phyloP scores from a whole-genome alignment of 2,888 invertebrate species.

The Trichacis sp. region DNA sequence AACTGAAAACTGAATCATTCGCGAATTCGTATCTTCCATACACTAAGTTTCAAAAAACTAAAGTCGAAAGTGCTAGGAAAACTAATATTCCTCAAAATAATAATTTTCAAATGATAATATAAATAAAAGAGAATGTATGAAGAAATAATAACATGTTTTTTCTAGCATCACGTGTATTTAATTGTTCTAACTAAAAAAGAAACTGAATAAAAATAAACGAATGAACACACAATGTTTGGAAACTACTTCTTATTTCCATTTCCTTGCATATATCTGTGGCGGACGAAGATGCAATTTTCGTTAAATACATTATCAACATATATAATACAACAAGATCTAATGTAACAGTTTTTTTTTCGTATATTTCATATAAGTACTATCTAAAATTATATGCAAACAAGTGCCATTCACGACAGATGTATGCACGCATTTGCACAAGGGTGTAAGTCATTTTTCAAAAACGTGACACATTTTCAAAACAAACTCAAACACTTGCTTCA shows the following conservation, averaged over 20 bases:
- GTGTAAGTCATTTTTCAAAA: no score
- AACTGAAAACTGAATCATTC: no score
- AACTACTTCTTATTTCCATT: not conserved
- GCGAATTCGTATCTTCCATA: no score
- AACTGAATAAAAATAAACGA: not conserved
- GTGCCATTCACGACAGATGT: not conserved
- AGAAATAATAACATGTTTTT: not conserved
- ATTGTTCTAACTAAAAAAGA: not conserved
- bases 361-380: not conserved
- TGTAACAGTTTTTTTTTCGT: not conserved
- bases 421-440: not conserved
- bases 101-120: no score
- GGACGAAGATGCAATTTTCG: not conserved
- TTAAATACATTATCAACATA: not conserved
- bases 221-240: not conserved
- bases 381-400: no score
- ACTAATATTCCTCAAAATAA: no score
- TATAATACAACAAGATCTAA: not conserved
- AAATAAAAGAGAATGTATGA: no score
- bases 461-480: no score
- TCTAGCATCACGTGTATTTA: not conserved
- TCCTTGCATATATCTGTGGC: not conserved
- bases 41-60: no score
- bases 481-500: no score
- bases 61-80: no score